phyloP scores from a whole-genome alignment of 2,113 vertebrate genomes.

The Tetrao urogallus region DNA sequence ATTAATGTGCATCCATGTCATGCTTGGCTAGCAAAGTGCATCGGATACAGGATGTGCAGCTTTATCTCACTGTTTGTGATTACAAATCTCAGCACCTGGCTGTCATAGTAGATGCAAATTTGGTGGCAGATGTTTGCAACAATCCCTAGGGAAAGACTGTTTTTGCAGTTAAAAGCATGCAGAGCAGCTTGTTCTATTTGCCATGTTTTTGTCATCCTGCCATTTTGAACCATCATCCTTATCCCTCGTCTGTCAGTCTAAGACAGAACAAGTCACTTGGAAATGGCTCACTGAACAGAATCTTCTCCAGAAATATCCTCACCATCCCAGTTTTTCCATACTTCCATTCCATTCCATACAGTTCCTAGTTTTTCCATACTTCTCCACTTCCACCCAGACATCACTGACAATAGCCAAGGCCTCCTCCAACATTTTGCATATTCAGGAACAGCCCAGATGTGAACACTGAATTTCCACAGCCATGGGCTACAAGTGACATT shows the following conservation, averaged over 20 bases:
- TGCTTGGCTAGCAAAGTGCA: slow-evolving; percentile 69
- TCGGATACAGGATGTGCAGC: slow-evolving; percentile 57
- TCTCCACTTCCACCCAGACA: background rate
- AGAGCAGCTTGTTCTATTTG: slow-evolving; percentile 5
- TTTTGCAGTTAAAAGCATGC: slow-evolving; percentile 10
- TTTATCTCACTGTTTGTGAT: slow-evolving; percentile 47
- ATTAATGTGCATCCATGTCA: slow-evolving; percentile 72
- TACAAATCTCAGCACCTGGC: slow-evolving; percentile 80
- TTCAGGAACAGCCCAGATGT: background rate
- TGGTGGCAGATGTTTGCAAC: slow-evolving; percentile 56
- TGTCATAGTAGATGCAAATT: slow-evolving; percentile 49
- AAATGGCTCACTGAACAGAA: slow-evolving; percentile 28
- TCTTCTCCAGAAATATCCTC: background rate
- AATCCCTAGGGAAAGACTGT: slow-evolving; percentile 35
- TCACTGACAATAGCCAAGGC: background rate
- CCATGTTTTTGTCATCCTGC: slow-evolving; percentile 32
- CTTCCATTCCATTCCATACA: background rate
- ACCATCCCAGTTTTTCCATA: background rate
- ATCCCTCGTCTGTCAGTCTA: background rate
- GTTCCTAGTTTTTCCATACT: background rate
- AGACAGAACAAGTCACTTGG: slow-evolving; percentile 49
- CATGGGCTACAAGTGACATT: background rate
- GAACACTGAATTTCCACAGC: background rate
- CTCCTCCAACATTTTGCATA: accelerated
- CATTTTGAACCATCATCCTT: slow-evolving; percentile 10